Evolutionary conservation across 2,888 invertebrate species (phyloP).

Genomic region (Sesia bembeciformis): DNA sequence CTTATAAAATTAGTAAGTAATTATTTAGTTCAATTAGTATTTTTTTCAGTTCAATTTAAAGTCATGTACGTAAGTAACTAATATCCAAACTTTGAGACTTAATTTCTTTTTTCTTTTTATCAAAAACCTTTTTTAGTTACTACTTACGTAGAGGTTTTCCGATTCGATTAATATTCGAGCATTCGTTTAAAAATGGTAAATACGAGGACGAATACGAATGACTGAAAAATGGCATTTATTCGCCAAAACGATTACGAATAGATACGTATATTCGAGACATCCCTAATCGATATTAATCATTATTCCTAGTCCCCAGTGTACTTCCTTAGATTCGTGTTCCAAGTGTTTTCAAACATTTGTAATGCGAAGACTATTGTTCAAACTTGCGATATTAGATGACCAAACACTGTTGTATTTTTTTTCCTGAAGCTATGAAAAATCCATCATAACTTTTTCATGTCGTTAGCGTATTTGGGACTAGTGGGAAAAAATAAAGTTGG

Average conservation of each 20-base stretch:
- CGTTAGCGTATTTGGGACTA: constrained; percentile 36
- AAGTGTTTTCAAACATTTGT: constrained; percentile 1
- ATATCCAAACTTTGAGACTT: not conserved
- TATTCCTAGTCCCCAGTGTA: no score
- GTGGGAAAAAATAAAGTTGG: constrained; percentile 24
- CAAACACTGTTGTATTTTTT: constrained; percentile 40
- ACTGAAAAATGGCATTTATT: no score
- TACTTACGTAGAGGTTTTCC: not conserved
- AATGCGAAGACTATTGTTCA: constrained; percentile 18
- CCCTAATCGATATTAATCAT: no score
- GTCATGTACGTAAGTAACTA: not conserved
- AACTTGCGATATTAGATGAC: constrained; percentile 45
- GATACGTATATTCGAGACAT: no score
- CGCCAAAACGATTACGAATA: no score
- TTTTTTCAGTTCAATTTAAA: not conserved
- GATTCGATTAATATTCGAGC: not conserved
- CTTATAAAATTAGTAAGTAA: no score
- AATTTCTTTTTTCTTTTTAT: not conserved
- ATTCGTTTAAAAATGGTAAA: no score
- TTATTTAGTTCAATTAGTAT: no score
- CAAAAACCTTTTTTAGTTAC: not conserved
- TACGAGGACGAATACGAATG: no score
- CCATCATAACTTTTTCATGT: constrained; percentile 59
- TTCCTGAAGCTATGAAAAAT: constrained; percentile 50
- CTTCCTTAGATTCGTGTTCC: no score